Evolutionary conservation across 64 coral and sea anemone species (phyloP), one percentile per base, ranked within the genome.

Genomic region (Montipora foliosa): DNA sequence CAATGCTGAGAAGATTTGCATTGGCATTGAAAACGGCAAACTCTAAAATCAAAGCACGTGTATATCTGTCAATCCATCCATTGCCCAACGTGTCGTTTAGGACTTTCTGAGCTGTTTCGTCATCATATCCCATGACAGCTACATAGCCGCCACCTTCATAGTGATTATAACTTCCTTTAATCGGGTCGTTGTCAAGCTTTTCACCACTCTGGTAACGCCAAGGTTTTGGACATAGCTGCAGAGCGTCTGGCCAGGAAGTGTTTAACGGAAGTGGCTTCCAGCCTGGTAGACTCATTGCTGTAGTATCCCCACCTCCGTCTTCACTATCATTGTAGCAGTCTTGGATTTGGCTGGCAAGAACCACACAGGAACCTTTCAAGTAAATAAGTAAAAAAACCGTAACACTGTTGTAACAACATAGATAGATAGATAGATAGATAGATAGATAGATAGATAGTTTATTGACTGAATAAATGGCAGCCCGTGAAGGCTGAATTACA

Each of bases 101-200:
- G 14, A 95, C 90, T 11, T 55, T 8, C 5, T 14, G 5, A 37
- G 83, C 76, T 0, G 94, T 95, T 25, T 37, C 52, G 4, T 82
- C 66, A 13, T 92, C 75, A 37, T 95, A 95, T 3, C 94, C 90
- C 5, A 95, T 47, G 19, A 89, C 83, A n/a, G 94, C 90, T 5
- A 77, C 37, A 37, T 95, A 95, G n/a, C 94, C 94, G 13, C 94
- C 94, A 4, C 94, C 90, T n/a, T 80, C 59, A 74, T 95, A 95
- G 12, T 15, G 25, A 6, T 48, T 50, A 67, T 82, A 81, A 6
- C 62, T 52, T 0, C 84, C 94, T 66, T 47, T 75, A 6, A 89
- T 58, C 0, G 67, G 68, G 19, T 8, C 22, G 45, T 66, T 81
- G 8, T 44, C 17, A 6, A 95, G 47, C 6, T 86, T 83, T 9